These are phyloP conservation scores for Ianthella basta DNA, from an alignment of 37 sponge, comb jelly and placozoan genomes.

Conservation along the genomic window DNA sequence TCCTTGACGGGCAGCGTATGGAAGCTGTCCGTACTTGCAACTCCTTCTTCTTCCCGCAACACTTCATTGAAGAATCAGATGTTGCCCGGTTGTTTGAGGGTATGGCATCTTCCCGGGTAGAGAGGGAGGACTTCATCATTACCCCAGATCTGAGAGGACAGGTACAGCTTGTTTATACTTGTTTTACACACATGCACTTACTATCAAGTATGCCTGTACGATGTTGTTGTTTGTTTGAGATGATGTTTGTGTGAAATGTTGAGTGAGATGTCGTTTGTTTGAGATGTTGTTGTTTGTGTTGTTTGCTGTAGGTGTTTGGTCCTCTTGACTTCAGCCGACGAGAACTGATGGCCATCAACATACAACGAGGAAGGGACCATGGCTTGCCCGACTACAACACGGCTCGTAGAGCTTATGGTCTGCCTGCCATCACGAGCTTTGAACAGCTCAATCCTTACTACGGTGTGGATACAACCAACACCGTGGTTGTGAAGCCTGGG, in stretches of 20 bases:
- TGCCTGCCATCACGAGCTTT: slow-evolving; percentile 48
- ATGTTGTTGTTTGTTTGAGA: too few relatives aligned
- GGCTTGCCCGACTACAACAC: slow-evolving; percentile 93
- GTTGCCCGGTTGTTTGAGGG: slow-evolving; percentile 82
- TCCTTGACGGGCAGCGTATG: neutral
- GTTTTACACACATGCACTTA: neutral
- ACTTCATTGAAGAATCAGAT: slow-evolving; percentile 59
- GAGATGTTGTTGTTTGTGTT: too few relatives aligned
- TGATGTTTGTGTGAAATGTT: too few relatives aligned
- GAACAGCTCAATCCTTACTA: slow-evolving; percentile 81
- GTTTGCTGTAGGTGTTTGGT: slow-evolving; percentile 75
- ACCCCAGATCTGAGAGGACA: slow-evolving; percentile 88
- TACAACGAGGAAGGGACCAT: slow-evolving; percentile 94
- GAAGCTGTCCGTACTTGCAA: slow-evolving; percentile 88
- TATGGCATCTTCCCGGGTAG: slow-evolving; percentile 79
- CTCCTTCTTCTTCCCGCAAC: slow-evolving; percentile 90
- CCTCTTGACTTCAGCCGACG: slow-evolving; percentile 89
- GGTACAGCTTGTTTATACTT: too few relatives aligned
- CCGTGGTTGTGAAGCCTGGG: too few relatives aligned
- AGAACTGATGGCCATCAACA: slow-evolving; percentile 93
- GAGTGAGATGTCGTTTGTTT: too few relatives aligned
- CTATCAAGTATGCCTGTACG: too few relatives aligned
- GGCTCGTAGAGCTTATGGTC: slow-evolving; percentile 80
- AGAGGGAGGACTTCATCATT: slow-evolving; percentile 90
- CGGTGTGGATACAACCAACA: slow-evolving; percentile 37